phyloP scores from a whole-genome alignment of 2,797 vertebrate genomes.

The Luscinia megarhynchos region DNA sequence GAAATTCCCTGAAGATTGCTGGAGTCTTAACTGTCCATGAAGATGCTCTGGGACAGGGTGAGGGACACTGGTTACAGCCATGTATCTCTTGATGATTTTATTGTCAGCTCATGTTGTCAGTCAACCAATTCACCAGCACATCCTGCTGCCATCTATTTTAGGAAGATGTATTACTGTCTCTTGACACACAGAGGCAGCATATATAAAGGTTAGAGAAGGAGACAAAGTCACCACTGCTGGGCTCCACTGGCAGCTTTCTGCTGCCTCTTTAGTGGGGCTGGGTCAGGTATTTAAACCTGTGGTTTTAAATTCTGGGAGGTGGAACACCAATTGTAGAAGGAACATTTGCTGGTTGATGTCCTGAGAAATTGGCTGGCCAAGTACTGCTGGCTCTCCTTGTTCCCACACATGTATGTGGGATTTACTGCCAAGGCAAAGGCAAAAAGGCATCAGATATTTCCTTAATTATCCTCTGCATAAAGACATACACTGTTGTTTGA shows the following conservation, averaged over 20 bases:
- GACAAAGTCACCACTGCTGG: conserved; percentile 22
- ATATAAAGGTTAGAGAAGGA: conserved; percentile 49
- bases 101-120: background rate
- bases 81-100: background rate
- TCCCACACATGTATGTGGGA: background rate
- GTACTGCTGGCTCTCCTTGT: conserved; percentile 26
- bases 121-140: background rate
- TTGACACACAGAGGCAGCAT: conserved; percentile 62
- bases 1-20: background rate
- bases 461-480: conserved; percentile 21
- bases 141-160: conserved; percentile 14
- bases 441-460: conserved; percentile 39
- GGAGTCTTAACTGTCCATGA: background rate
- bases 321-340: background rate
- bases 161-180: conserved; percentile 55
- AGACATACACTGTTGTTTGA: background rate
- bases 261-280: background rate
- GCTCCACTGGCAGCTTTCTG: background rate
- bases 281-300: background rate
- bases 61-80: background rate
- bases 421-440: conserved; percentile 27
- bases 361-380: conserved; percentile 50
- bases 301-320: background rate
- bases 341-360: conserved; percentile 59
- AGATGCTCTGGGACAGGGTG: background rate